Evolutionary conservation across 2,888 invertebrate species (phyloP).

Genomic region (Meteorus colon): DNA sequence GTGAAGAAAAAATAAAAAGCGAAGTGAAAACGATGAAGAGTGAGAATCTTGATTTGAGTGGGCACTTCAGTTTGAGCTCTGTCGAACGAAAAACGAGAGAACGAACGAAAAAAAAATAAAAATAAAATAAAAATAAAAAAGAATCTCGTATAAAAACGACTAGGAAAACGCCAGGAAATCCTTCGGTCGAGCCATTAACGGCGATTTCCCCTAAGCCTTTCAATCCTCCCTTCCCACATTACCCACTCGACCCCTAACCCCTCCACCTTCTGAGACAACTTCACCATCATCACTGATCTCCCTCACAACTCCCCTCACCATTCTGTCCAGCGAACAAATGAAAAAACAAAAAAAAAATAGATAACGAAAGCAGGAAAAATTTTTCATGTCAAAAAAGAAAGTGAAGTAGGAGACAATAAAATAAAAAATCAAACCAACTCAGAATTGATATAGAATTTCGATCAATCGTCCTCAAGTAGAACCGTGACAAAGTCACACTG

Average conservation of each 20-base stretch:
- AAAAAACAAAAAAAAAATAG: slow-evolving; percentile 29
- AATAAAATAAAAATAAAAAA: slow-evolving; percentile 49
- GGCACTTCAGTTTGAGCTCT: slow-evolving; percentile 56
- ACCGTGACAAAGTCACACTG: slow-evolving; percentile 34
- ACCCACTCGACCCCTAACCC: slow-evolving; percentile 45
- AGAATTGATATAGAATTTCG: slow-evolving; percentile 39
- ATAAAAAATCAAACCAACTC: background rate
- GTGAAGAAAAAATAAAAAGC: slow-evolving; percentile 35
- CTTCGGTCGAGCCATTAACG: slow-evolving; percentile 65
- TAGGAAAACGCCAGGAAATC: slow-evolving; percentile 60
- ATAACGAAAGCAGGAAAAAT: slow-evolving; percentile 12
- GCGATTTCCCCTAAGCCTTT: slow-evolving; percentile 63
- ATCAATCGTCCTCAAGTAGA: slow-evolving; percentile 49
- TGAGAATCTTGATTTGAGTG: slow-evolving; percentile 67
- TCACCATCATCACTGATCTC: slow-evolving; percentile 35
- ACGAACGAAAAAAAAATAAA: slow-evolving; percentile 47
- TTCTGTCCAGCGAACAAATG: slow-evolving; percentile 14
- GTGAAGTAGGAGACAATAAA: slow-evolving; percentile 31
- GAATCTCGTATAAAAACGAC: slow-evolving; percentile 32
- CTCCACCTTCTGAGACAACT: slow-evolving; percentile 45
- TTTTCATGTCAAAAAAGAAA: slow-evolving; percentile 23
- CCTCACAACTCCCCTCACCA: slow-evolving; percentile 44
- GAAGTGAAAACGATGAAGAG: slow-evolving; percentile 55
- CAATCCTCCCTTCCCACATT: slow-evolving; percentile 52
- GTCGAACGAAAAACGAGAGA: slow-evolving; percentile 43